Evolutionary conservation across 2,113 vertebrate species (phyloP), one percentile per base, ranked within the genome.

Genomic region (Lasiurus cinereus): DNA sequence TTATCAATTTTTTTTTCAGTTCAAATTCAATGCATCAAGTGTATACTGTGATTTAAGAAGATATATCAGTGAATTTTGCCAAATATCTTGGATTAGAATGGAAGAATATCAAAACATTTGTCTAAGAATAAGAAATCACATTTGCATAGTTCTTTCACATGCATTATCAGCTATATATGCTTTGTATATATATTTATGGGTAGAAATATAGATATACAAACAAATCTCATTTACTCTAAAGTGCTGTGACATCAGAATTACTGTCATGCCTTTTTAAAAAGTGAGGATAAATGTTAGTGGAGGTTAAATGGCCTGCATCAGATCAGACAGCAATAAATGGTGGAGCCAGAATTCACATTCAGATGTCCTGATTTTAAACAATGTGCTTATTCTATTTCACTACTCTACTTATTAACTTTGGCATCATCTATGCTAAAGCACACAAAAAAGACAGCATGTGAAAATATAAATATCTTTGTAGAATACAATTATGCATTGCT

Each of bases 211-310:
- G 29, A 79, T 66, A 70, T 76, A 48, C 43, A 76, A 74, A 46
- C 66, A 76, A 87, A 48, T 77, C 6, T 76, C 19, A 82, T 62
- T 94, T 73, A 24, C 36, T 95, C 18, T 69, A 62, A 83, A 39
- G 27, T 79, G 10, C 8, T 88, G 1, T 72, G 52, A 88, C 14
- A 56, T 67, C 36, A 36, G n/a, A 91, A 88, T 70, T 78, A 36
- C 16, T 33, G 4, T 18, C 83, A 74, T 19, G 31, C 6, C 9
- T 43, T n/a, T 88, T 62, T 77, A 48, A 39, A 83, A 83, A 46
- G 14, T 83, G 8, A 79, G 31, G 4, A 43, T n/a, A 84, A 92
- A 76, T 70, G 18, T 21, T 89, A 76, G 66, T 29, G 3, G 67
- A 74, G 8, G 13, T 90, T 33, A 79, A 76, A 15, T 62, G 76